A percentile compares a stretch with the other conserved stretches of the same genome.
Conservation (phyloP, 2,888 invertebrate genomes). For the Hypena proboscidalis region DNA sequence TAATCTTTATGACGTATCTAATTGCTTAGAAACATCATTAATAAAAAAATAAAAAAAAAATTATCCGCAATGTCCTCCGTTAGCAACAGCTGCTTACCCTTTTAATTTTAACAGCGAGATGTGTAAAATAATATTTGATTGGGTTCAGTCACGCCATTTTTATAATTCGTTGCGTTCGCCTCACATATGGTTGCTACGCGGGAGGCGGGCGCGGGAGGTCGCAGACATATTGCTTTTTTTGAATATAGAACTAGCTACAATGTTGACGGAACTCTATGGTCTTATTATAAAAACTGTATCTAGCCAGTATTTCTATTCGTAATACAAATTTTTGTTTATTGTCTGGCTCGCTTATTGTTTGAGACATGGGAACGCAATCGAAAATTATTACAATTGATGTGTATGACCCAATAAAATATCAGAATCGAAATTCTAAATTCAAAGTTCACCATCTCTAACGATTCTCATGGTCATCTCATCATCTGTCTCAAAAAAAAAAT, state of each 20-base stretch:
- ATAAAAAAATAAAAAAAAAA: no score
- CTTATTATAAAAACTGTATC: no score
- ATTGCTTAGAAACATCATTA: no score
- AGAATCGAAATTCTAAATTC: neutral
- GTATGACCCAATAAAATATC: no score
- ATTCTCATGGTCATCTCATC: conserved; percentile 15
- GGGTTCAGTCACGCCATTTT: conserved; percentile 41
- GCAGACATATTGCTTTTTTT: conserved; percentile 20
- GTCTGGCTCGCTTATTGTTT: neutral
- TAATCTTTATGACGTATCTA: no score
- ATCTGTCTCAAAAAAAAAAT: conserved; percentile 27
- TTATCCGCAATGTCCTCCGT: neutral
- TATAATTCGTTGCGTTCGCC: conserved; percentile 39
- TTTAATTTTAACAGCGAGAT: conserved; percentile 1
- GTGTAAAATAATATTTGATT: conserved; percentile 45
- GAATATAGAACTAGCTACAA: neutral
- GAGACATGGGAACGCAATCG: no score
- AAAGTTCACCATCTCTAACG: neutral
- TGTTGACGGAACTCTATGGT: no score
- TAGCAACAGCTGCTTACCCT: conserved; percentile 9
- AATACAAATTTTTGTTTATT: neutral
- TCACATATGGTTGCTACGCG: conserved; percentile 35
- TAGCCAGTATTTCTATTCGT: no score
- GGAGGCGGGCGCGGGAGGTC: conserved; percentile 41
- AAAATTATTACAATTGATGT: no score